Base-by-base conservation (phyloP, 2,797 vertebrate species). In the Alca torda region DNA sequence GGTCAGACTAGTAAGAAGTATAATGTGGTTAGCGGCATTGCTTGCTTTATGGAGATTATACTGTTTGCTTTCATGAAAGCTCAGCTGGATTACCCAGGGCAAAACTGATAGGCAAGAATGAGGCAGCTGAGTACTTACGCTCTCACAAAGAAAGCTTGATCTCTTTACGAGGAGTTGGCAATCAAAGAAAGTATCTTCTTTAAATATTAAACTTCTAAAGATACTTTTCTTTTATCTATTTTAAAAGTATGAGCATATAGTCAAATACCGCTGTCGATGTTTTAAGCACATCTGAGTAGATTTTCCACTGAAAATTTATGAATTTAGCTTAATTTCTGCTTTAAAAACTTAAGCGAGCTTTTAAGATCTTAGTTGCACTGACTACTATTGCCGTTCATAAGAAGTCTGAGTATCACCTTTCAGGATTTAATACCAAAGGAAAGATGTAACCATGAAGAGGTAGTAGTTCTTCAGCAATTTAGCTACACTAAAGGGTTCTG, bases 361-460 rank as follows among this genome's bases (percentile, higher is more conserved):
- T 98, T 60, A 94, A 96, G 37, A 76, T 89, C 56, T 89, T 98
- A 72, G 90, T 96, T 95, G 69, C 23, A 48, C 95, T 97, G 95
- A 94, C 76, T 68, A 78, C 72, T 75, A n/a, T 48, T 70, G 79
- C 77, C 13, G 10, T 90, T 93, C 39, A 43, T 39, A 84, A 86
- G 53, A 90, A 95, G 15, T 48, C 41, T 30, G 48, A 87, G 18
- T 67, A 51, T 76, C 46, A n/a, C 20, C 26, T 60, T 72, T 33
- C 56, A 56, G 69, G 46, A 33, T 63, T 67, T 57, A 33, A 79
- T 94, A 67, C 70, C 86, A 84, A 84, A 95, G 87, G 94, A 89
- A 93, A 83, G 57, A 20, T 53, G 6, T 60, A 64, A n/a, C 24
- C 23, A 3, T 76, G 33, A 54, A 84, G 63, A 72, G 28, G 15